Conservation (phyloP, 2,113 vertebrate species). For the Bos javanicus region DNA sequence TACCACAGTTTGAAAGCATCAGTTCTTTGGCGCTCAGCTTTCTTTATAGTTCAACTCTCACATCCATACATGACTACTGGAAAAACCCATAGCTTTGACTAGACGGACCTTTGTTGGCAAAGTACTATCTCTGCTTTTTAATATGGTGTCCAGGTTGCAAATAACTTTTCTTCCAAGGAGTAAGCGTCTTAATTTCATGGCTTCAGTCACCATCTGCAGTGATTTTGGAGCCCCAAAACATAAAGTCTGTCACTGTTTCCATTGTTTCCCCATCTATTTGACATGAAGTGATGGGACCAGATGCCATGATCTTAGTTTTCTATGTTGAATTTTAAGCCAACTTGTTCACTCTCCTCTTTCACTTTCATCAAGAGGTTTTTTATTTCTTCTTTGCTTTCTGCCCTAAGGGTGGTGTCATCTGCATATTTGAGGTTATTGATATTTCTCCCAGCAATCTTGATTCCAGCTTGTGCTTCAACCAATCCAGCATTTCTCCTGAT, state of each 20-base stretch:
- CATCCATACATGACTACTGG: not conserved
- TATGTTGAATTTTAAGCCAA: not conserved
- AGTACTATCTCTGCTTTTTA: not conserved
- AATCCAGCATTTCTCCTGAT: not conserved
- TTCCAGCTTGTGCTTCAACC: not conserved
- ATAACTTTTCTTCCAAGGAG: not conserved
- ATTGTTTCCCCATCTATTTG: not conserved
- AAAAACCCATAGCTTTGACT: not conserved
- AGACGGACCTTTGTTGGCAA: not conserved
- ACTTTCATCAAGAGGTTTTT: not conserved
- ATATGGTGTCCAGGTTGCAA: not conserved
- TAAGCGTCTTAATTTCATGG: not conserved
- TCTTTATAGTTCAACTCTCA: not conserved
- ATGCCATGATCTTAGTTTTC: not conserved
- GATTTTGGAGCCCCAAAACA: not conserved
- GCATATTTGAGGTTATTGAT: not conserved
- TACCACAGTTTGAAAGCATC: not conserved
- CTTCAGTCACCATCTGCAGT: not conserved
- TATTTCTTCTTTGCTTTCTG: not conserved
- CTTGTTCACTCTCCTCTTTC: not conserved
- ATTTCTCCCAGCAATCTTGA: not conserved
- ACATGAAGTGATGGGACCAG: not conserved
- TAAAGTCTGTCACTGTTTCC: not conserved
- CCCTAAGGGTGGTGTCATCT: not conserved
- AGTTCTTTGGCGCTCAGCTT: not conserved